Base-by-base conservation (phyloP, 1,140 invertebrate genomes). In the Saccostrea glomerata region DNA sequence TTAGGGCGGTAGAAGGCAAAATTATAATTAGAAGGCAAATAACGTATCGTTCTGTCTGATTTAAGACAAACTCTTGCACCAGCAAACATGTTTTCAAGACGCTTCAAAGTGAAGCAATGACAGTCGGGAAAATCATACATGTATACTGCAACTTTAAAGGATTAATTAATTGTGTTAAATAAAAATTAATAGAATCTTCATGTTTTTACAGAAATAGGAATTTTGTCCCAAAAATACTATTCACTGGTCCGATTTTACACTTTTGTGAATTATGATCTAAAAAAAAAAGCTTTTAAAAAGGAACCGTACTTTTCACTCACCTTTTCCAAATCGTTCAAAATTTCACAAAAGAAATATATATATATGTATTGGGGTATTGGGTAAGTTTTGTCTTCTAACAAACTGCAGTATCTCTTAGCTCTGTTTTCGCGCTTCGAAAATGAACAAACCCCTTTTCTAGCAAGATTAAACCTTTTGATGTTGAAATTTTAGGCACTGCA, bases 21-120 rank as follows among this genome's bases (percentile, higher is more conserved):
- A 77, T 77, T 77, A 77, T 77, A 77, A 77, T 77, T 77, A 77
- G 70, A 30, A 77, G 70, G 70, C 70, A 30, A 77, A 77, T 36
- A 77, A 77, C 70, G 70, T 77, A 77, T 77, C 4, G 30, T 7
- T 63, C 25, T 36, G 70, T 77, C 30, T 77, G 70, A 77, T 77
- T 77, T 36, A 77, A 77, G 70, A 36, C 30, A 77, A 73, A 73
- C 23, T 60, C 20, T 77, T 77, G 20, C 23, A 63, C 15, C 15
- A 20, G 13, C 30, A 4, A 77, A 6, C 70, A 77, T 30, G 70
- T 77, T 77, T 77, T 36, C 13, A 36, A 36, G 20, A 36, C 25
- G 25, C 15, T 30, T 77, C 23, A 30, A 77, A 77, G 11, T 6
- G 58, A 63, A n/a, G 58, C 58, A n/a, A 63, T 63, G 58, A 63